phyloP scores from a whole-genome alignment of 2,797 vertebrate genomes.

The Crax fasciolata region DNA sequence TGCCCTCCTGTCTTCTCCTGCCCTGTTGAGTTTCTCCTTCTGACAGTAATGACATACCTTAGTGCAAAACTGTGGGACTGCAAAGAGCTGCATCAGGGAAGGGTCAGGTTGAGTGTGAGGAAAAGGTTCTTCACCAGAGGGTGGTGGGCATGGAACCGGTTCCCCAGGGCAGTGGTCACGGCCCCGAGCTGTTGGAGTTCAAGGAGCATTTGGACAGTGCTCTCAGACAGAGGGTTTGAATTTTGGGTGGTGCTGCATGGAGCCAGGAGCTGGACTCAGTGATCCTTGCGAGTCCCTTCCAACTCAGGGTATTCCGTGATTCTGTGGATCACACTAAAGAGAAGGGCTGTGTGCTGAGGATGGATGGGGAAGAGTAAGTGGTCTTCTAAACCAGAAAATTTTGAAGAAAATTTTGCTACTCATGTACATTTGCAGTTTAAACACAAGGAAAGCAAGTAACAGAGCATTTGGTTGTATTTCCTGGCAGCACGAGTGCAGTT shows the following conservation, averaged over 20 bases:
- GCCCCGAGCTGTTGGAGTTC: neutral
- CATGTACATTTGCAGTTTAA: neutral
- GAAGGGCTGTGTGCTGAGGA: neutral
- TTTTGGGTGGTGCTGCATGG: neutral
- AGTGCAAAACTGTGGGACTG: neutral
- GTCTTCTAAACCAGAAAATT: neutral
- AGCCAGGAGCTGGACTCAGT: neutral
- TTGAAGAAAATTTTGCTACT: neutral
- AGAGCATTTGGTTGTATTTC: rapidly evolving
- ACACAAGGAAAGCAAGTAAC: neutral
- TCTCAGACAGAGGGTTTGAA: neutral
- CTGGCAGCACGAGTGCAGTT: neutral
- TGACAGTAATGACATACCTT: neutral
- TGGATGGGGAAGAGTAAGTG: neutral
- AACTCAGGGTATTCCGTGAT: neutral
- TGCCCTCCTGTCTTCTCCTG: neutral
- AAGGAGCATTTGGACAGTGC: neutral
- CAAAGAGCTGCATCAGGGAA: neutral
- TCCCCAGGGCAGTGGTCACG: neutral
- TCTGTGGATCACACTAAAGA: neutral
- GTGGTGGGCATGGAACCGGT: neutral
- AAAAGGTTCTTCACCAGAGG: neutral
- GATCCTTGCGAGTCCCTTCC: neutral
- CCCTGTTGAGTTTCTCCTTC: neutral
- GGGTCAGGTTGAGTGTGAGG: neutral